These are phyloP conservation scores for Pissodes strobi DNA, from an alignment of 1,140 invertebrate genomes.

Conservation along the genomic window DNA sequence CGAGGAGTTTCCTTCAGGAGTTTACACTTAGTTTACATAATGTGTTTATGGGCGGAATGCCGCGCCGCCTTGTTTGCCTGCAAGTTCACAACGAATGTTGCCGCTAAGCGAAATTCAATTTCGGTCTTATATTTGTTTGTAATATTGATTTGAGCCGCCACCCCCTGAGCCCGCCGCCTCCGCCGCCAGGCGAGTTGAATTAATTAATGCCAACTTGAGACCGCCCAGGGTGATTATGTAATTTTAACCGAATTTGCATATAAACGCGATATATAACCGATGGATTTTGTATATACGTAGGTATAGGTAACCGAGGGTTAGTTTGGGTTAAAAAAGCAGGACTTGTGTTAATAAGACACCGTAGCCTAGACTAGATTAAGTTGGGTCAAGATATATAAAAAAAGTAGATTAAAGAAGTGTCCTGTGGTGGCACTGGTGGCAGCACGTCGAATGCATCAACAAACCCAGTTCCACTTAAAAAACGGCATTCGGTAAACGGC, in stretches of 20 bases:
- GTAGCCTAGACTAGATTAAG: too few relatives aligned
- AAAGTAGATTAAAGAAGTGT: too few relatives aligned
- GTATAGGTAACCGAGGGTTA: too few relatives aligned
- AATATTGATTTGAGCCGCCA: slow-evolving; percentile 35
- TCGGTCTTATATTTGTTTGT: slow-evolving; percentile 40
- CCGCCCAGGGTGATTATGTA: slow-evolving; percentile 35
- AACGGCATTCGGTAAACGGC: too few relatives aligned
- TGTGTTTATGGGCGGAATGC: slow-evolving; percentile 34
- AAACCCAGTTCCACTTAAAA: too few relatives aligned
- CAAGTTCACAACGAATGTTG: slow-evolving; percentile 33
- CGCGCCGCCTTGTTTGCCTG: slow-evolving; percentile 23
- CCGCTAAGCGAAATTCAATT: slow-evolving; percentile 36
- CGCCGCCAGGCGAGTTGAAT: slow-evolving; percentile 22
- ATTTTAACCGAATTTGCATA: slow-evolving; percentile 25
- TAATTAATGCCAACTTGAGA: slow-evolving; percentile 34
- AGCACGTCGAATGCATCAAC: too few relatives aligned
- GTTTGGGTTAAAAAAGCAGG: too few relatives aligned
- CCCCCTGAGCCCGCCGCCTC: background rate
- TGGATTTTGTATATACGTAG: too few relatives aligned
- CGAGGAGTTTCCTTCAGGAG: slow-evolving; percentile 29
- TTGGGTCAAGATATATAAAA: too few relatives aligned
- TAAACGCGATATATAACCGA: too few relatives aligned
- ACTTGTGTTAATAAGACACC: too few relatives aligned
- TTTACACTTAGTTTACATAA: slow-evolving; percentile 40
- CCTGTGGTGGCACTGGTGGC: too few relatives aligned